These are phyloP conservation scores for Limenitis camilla DNA, from an alignment of 2,888 invertebrate genomes.

Conservation along the genomic window DNA sequence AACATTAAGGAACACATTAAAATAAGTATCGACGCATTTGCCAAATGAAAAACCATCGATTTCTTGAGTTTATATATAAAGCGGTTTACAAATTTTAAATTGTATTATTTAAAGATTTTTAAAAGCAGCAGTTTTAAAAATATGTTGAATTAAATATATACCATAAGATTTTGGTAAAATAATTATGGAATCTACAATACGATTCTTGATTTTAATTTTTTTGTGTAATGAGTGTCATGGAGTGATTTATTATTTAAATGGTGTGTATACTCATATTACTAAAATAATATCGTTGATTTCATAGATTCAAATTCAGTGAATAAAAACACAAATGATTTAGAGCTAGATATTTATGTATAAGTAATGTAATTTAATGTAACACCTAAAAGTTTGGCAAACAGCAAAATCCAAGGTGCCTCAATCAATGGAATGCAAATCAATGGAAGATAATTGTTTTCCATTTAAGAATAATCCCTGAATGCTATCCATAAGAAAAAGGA, in stretches of 20 bases:
- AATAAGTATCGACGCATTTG: too few species aligned
- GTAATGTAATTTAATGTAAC: too few species aligned
- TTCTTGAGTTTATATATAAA: too few species aligned
- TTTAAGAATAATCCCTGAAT: too few species aligned
- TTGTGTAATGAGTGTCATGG: neutral
- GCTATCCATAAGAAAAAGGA: neutral
- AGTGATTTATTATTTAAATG: slow-evolving; percentile 19
- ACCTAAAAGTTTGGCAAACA: too few species aligned
- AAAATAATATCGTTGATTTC: neutral
- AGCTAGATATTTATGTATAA: too few species aligned
- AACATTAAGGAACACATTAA: too few species aligned
- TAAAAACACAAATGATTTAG: neutral
- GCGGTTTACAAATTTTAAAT: too few species aligned
- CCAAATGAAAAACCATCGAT: too few species aligned
- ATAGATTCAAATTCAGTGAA: neutral
- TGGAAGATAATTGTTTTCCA: too few species aligned
- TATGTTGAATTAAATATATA: neutral
- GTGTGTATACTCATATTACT: slow-evolving; percentile 8
- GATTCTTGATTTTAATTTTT: neutral
- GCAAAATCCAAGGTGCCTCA: too few species aligned
- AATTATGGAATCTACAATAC: neutral
- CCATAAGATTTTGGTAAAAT: neutral
- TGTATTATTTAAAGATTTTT: neutral
- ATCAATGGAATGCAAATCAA: too few species aligned
- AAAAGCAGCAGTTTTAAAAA: neutral